Evolutionary conservation across 2,888 invertebrate species (phyloP).

Genomic region (Ditula angustiorana): DNA sequence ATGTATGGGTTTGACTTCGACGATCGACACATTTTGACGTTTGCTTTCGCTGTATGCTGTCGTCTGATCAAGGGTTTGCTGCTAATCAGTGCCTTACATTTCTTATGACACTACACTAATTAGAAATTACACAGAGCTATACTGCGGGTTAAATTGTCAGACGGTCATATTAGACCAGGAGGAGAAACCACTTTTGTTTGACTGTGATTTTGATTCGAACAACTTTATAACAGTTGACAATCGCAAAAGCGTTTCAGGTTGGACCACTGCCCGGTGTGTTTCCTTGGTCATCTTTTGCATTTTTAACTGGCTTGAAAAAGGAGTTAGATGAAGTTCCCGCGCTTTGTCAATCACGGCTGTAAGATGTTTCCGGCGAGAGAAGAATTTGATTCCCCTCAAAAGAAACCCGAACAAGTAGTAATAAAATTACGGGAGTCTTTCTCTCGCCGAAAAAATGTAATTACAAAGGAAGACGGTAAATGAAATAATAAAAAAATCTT

Average conservation of each 20-base stretch:
- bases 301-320: constrained; percentile 17
- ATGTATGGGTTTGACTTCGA: too few relatives aligned
- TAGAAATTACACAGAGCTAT: too few relatives aligned
- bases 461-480: not conserved
- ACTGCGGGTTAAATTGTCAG: too few relatives aligned
- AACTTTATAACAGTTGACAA: too few relatives aligned
- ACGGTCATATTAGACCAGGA: too few relatives aligned
- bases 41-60: not conserved
- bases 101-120: too few relatives aligned
- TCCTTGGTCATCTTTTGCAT: not conserved
- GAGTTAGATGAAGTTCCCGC: not conserved
- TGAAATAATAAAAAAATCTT: constrained; percentile 2
- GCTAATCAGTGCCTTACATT: too few relatives aligned
- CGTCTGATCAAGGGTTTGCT: too few relatives aligned
- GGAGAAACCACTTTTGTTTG: too few relatives aligned
- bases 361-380: not conserved
- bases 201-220: too few relatives aligned
- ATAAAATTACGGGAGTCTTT: constrained; percentile 5
- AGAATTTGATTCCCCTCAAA: constrained; percentile 12
- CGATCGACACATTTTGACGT: too few relatives aligned
- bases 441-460: not conserved
- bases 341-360: constrained; percentile 11
- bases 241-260: not conserved
- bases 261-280: not conserved
- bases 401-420: constrained; percentile 16